Evolutionary conservation across 2,888 invertebrate species (phyloP).

Genomic region (Scrobipalpa atriplicella): DNA sequence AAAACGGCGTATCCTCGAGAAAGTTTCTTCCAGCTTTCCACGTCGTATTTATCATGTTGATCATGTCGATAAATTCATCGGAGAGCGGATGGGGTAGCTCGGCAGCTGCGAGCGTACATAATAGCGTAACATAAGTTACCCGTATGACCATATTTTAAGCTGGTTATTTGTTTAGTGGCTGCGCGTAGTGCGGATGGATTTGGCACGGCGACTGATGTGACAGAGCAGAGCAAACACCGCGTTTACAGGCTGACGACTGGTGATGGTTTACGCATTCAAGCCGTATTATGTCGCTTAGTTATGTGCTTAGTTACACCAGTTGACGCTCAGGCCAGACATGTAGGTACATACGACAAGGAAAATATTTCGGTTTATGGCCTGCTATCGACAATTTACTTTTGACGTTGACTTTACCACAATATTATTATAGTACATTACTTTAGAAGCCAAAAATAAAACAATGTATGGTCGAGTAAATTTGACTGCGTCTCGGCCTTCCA

Average conservation of each 20-base stretch:
- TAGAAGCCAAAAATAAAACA: too few relatives aligned
- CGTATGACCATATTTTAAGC: background rate
- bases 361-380: too few relatives aligned
- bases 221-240: background rate
- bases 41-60: constrained; percentile 84
- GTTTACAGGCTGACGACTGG: background rate
- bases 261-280: background rate
- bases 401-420: too few relatives aligned
- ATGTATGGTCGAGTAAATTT: too few relatives aligned
- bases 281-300: background rate
- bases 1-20: background rate
- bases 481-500: too few relatives aligned
- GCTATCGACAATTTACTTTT: too few relatives aligned
- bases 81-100: constrained; percentile 70
- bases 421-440: too few relatives aligned
- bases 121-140: background rate
- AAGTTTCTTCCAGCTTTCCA: constrained; percentile 27
- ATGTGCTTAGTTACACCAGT: background rate
- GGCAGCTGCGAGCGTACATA: background rate
- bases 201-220: background rate
- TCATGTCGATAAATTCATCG: constrained; percentile 83
- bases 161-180: background rate
- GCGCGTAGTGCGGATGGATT: background rate
- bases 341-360: too few relatives aligned
- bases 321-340: too few relatives aligned